Conservation (phyloP, 2,888 invertebrate species). For the Caenorhabditis japonica region DNA sequence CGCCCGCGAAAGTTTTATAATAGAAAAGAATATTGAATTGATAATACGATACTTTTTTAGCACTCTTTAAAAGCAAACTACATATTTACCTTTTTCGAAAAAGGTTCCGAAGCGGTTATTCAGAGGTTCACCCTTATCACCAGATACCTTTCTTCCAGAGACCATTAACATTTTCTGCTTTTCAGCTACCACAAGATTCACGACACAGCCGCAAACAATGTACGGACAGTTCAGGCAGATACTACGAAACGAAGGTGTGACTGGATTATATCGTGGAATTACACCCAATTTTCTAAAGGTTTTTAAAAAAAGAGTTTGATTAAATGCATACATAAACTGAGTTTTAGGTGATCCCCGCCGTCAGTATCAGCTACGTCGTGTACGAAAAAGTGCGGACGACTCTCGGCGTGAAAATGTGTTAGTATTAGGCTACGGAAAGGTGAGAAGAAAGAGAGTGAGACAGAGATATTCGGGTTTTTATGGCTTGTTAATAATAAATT, state of each 20-base stretch:
- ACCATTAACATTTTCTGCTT: too few relatives aligned
- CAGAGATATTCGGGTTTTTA: neutral
- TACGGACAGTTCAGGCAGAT: constrained; percentile 81
- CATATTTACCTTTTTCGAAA: too few relatives aligned
- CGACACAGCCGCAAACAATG: constrained; percentile 71
- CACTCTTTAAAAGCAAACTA: too few relatives aligned
- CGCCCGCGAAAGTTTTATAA: too few relatives aligned
- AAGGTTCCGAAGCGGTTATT: too few relatives aligned
- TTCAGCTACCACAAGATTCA: constrained; percentile 52
- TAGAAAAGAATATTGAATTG: too few relatives aligned
- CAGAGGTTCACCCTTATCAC: too few relatives aligned
- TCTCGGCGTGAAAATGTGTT: constrained; percentile 79
- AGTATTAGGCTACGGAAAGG: constrained; percentile 1
- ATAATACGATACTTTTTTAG: too few relatives aligned
- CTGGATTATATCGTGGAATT: constrained; percentile 94
- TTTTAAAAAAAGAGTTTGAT: too few relatives aligned
- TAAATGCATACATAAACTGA: too few relatives aligned
- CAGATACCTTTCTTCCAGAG: too few relatives aligned
- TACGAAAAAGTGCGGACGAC: constrained; percentile 92
- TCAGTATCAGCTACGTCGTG: constrained; percentile 97
- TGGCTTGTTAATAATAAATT: too few relatives aligned
- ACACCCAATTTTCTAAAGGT: constrained; percentile 98
- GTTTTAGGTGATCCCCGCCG: constrained; percentile 85
- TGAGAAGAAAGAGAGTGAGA: constrained; percentile 2
- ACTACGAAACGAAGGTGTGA: constrained; percentile 87